Conservation (phyloP, 2,888 invertebrate genomes). For the Pherbina coryleti region DNA sequence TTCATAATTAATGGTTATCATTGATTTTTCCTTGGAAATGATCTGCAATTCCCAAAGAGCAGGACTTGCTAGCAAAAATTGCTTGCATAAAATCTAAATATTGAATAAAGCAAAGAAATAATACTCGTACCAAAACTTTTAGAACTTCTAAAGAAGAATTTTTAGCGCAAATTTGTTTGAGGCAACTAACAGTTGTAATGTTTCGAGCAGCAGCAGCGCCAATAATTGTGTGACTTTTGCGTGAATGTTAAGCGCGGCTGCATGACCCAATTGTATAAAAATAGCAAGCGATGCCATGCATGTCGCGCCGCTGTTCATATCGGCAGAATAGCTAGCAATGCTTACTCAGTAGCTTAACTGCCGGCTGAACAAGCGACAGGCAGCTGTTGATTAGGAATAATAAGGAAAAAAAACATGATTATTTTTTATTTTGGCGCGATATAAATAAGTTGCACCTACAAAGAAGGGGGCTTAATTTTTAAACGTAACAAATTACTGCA, state of each 20-base stretch:
- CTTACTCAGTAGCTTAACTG: neutral
- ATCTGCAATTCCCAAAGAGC: too few species aligned
- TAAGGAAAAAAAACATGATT: neutral
- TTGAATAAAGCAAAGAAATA: too few species aligned
- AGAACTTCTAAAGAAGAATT: slow-evolving; percentile 30
- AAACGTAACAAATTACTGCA: neutral
- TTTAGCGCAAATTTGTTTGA: too few species aligned
- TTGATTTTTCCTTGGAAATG: too few species aligned
- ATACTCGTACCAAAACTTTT: too few species aligned
- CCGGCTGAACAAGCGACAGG: neutral
- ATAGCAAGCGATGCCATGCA: slow-evolving; percentile 29
- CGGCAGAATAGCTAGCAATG: neutral
- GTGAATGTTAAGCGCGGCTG: slow-evolving; percentile 35
- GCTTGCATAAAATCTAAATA: too few species aligned
- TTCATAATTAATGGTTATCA: too few species aligned
- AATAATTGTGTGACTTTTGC: slow-evolving; percentile 7
- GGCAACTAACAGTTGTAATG: too few species aligned
- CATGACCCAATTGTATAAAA: slow-evolving; percentile 47
- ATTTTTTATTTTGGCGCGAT: neutral
- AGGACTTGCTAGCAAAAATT: too few species aligned
- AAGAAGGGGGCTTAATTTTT: neutral
- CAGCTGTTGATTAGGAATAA: neutral
- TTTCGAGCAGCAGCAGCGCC: neutral
- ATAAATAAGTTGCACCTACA: neutral
- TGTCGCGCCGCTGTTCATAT: neutral